These are phyloP conservation scores for Sebastes matsubarae DNA, from an alignment of 2,797 vertebrate species.

Conservation along the genomic window DNA sequence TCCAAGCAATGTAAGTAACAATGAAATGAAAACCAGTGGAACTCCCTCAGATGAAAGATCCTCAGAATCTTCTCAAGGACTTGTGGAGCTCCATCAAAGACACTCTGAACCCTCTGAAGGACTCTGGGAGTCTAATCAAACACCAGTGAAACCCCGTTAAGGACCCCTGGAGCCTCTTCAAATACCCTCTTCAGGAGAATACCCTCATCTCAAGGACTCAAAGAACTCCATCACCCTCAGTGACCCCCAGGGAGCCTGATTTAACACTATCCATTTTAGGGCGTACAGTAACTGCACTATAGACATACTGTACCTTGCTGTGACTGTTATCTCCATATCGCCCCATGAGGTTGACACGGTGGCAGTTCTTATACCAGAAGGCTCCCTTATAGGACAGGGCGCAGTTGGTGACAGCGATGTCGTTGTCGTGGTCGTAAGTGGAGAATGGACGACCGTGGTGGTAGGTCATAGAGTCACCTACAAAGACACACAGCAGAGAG, in stretches of 20 bases:
- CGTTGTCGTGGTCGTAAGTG: constrained; percentile 94
- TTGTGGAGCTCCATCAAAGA: too few relatives aligned
- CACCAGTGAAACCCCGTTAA: not conserved
- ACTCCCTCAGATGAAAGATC: not conserved
- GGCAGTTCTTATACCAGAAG: constrained; percentile 99
- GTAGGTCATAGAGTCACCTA: constrained; percentile 97
- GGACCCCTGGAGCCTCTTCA: not conserved
- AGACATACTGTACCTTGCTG: constrained; percentile 88
- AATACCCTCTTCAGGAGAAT: not conserved
- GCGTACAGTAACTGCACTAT: not conserved
- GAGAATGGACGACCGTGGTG: constrained; percentile 94
- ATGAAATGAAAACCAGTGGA: not conserved
- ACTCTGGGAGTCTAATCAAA: too few relatives aligned
- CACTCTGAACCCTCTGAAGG: not conserved
- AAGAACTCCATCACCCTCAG: not conserved
- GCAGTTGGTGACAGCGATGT: constrained; percentile 97
- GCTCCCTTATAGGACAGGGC: constrained; percentile 97
- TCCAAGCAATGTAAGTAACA: not conserved
- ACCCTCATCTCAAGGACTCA: not conserved
- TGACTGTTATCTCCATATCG: constrained; percentile 93
- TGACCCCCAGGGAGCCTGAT: not conserved
- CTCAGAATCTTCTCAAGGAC: too few relatives aligned
- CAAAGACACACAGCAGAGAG: not conserved
- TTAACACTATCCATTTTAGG: not conserved
- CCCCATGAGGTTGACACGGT: constrained; percentile 97